Percentiles rank a stretch among this genome's conserved stretches.
These are phyloP conservation scores for Sarcophaga rosellei DNA, from an alignment of 2,888 invertebrate species.

Conservation along the genomic window DNA sequence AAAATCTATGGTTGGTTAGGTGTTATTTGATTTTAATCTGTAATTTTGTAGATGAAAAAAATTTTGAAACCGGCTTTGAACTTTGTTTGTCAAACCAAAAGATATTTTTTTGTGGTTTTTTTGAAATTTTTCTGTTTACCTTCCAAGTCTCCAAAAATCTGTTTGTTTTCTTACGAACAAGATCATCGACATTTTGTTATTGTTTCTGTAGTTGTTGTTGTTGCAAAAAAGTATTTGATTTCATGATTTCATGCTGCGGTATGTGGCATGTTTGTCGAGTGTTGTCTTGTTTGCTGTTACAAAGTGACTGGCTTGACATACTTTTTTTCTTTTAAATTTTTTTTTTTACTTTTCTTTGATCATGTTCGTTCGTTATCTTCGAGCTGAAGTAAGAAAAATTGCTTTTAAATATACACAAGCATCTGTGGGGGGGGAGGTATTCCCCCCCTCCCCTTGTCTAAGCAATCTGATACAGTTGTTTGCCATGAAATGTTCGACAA, in stretches of 20 bases:
- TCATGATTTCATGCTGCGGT: constrained; percentile 36
- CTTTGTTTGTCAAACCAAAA: constrained; percentile 59
- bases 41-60: neutral
- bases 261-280: neutral
- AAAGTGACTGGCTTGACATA: constrained; percentile 69
- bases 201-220: neutral
- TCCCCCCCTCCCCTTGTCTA: neutral
- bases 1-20: too few relatives aligned
- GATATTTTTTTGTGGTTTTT: neutral
- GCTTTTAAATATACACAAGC: neutral
- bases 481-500: constrained; percentile 47
- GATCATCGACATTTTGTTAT: constrained; percentile 39
- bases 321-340: constrained; percentile 47
- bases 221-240: constrained; percentile 43
- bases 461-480: constrained; percentile 54
- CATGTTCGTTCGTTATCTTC: neutral
- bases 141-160: neutral
- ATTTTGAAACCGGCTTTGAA: constrained; percentile 60
- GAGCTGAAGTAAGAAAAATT: neutral
- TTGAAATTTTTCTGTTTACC: neutral
- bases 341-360: constrained; percentile 58
- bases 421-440: too few relatives aligned
- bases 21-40: neutral
- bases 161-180: constrained; percentile 21
- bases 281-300: constrained; percentile 41